phyloP scores from a whole-genome alignment of 2,888 invertebrate genomes.

The Meganola albula region DNA sequence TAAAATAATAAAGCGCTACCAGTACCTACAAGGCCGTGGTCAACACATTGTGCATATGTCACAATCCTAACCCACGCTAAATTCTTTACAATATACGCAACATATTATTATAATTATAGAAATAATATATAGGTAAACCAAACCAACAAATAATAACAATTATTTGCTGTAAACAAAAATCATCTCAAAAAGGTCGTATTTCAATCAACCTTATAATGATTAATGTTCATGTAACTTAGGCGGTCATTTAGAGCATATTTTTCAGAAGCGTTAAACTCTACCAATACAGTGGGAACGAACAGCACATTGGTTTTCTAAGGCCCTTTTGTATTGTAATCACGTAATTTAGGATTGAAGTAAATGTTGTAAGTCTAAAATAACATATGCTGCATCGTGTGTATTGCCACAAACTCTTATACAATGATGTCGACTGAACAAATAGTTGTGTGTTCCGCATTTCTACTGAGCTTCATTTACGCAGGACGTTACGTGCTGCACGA shows the following conservation, averaged over 20 bases:
- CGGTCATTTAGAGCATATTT: no score
- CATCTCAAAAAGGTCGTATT: no score
- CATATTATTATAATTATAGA: conserved; percentile 32
- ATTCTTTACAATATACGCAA: conserved; percentile 40
- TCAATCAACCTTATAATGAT: no score
- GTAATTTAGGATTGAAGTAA: conserved; percentile 68
- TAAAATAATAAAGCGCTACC: conserved; percentile 15
- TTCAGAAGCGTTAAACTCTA: no score
- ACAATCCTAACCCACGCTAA: conserved; percentile 42
- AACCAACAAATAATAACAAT: no score
- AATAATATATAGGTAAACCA: conserved; percentile 33
- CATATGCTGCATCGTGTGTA: conserved; percentile 64
- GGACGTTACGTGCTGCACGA: conserved; percentile 54
- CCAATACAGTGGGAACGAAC: conserved; percentile 18
- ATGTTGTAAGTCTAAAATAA: conserved; percentile 74
- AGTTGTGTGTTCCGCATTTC: conserved; percentile 76
- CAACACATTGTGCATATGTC: conserved; percentile 39
- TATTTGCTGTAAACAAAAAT: no score
- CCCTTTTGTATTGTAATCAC: conserved; percentile 65
- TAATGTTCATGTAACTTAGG: no score
- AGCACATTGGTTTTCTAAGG: conserved; percentile 39
- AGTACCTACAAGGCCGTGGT: conserved; percentile 35
- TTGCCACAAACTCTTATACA: conserved; percentile 75
- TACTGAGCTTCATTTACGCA: conserved; percentile 71
- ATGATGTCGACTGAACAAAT: conserved; percentile 75